Evolutionary conservation across 2,888 invertebrate species (phyloP).

Genomic region (Orchesellides sinensis): DNA sequence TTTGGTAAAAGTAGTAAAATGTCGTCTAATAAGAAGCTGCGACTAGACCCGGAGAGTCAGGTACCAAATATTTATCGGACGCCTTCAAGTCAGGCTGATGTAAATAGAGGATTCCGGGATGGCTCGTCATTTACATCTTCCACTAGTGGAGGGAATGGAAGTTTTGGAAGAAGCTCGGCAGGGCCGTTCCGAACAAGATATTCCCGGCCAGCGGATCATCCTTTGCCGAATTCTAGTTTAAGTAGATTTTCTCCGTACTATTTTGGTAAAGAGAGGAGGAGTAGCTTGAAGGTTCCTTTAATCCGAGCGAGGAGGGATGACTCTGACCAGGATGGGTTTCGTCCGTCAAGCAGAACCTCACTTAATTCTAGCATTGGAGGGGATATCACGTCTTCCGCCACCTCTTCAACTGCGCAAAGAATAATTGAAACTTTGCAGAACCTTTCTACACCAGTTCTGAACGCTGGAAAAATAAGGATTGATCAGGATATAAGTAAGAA

Average conservation of each 20-base stretch:
- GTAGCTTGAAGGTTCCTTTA: slow-evolving; percentile 46
- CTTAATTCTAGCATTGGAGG: slow-evolving; percentile 53
- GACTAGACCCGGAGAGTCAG: slow-evolving; percentile 44
- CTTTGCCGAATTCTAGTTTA: slow-evolving; percentile 24
- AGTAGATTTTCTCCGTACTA: slow-evolving; percentile 65
- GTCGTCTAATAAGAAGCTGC: slow-evolving; percentile 54
- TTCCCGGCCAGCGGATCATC: slow-evolving; percentile 27
- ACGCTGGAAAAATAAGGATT: slow-evolving; percentile 66
- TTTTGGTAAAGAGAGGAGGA: slow-evolving; percentile 43
- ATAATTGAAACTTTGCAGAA: slow-evolving; percentile 68
- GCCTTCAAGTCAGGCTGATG: slow-evolving; percentile 13
- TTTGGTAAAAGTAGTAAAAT: slow-evolving; percentile 4
- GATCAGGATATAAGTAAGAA: slow-evolving; percentile 67
- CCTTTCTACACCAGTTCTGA: slow-evolving; percentile 67
- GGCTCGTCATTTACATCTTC: slow-evolving; percentile 40
- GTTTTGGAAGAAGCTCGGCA: slow-evolving; percentile 26
- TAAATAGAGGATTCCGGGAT: slow-evolving; percentile 27
- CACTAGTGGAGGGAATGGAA: slow-evolving; percentile 30
- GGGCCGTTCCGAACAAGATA: slow-evolving; percentile 53
- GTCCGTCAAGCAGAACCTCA: slow-evolving; percentile 54
- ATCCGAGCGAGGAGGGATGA: slow-evolving; percentile 64
- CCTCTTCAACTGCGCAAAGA: slow-evolving; percentile 65
- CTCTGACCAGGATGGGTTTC: slow-evolving; percentile 27
- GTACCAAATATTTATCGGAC: neutral
- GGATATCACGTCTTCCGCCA: slow-evolving; percentile 42